Percentiles rank a stretch among this genome's conserved stretches.
Conservation (phyloP, 1,140 invertebrate genomes). For the Leptinotarsa undecemlineata region DNA sequence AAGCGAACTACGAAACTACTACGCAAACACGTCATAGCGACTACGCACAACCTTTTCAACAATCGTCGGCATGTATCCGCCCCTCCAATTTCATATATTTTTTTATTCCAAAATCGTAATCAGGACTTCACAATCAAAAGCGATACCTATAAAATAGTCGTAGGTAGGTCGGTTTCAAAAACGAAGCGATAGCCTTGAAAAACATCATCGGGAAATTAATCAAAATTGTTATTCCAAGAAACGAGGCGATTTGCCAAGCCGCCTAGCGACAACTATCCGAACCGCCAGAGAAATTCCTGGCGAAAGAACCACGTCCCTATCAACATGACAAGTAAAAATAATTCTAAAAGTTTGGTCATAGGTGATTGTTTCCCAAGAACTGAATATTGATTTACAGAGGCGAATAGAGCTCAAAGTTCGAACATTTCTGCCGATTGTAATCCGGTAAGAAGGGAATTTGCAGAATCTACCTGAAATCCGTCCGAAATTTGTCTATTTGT, state of each 20-base stretch:
- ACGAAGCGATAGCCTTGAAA: constrained; percentile 9
- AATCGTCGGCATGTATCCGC: background rate
- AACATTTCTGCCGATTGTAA: constrained; percentile 48
- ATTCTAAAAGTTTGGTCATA: constrained; percentile 47
- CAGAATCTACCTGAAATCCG: constrained; percentile 42
- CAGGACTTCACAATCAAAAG: background rate
- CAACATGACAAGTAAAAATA: constrained; percentile 50
- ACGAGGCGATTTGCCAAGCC: constrained; percentile 39
- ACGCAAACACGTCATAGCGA: background rate
- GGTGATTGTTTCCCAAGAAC: constrained; percentile 36
- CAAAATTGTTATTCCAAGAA: constrained; percentile 42
- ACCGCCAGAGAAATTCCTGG: constrained; percentile 50
- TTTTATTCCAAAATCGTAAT: background rate
- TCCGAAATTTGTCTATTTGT: constrained; percentile 33
- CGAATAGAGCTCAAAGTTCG: constrained; percentile 39
- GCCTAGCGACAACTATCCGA: constrained; percentile 41
- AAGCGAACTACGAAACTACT: background rate
- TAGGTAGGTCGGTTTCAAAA: background rate
- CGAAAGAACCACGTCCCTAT: constrained; percentile 53
- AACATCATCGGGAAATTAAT: constrained; percentile 44
- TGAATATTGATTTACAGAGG: constrained; percentile 25
- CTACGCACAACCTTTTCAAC: constrained; percentile 3
- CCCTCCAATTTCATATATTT: background rate
- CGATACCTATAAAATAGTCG: background rate
- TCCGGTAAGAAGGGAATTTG: constrained; percentile 22